These are phyloP conservation scores for Phyllostomus discolor DNA, from an alignment of 2,113 vertebrate species.

Conservation along the genomic window DNA sequence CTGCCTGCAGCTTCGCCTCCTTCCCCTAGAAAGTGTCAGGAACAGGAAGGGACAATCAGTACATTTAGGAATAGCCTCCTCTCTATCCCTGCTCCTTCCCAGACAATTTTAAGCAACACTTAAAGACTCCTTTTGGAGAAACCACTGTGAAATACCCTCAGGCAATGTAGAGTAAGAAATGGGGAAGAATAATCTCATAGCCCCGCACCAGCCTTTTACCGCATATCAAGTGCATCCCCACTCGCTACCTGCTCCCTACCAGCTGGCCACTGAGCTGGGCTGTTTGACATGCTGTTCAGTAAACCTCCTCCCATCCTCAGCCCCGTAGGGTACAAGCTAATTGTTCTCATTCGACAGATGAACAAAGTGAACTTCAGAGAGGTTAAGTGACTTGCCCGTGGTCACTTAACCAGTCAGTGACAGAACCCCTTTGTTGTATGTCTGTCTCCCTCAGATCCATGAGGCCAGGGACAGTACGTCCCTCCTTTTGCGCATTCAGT, in stretches of 20 bases:
- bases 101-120: not conserved
- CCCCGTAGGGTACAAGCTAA: not conserved
- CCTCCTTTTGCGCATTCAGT: not conserved
- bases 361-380: not conserved
- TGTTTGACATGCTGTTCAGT: not conserved
- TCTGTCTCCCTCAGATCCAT: not conserved
- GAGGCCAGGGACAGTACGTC: accelerated
- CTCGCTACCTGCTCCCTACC: not conserved
- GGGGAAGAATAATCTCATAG: not conserved
- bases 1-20: not conserved
- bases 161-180: not conserved
- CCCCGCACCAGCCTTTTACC: not conserved
- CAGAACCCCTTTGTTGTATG: not conserved
- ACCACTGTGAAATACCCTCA: not conserved
- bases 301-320: not conserved
- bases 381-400: not conserved
- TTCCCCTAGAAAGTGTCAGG: not conserved
- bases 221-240: not conserved
- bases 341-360: not conserved
- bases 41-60: not conserved
- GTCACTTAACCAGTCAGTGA: not conserved
- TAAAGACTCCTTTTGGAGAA: not conserved
- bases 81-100: not conserved
- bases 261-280: not conserved
- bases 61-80: not conserved